Conservation (phyloP, 2,797 vertebrate genomes). For the Acrocephalus scirpaceus region DNA sequence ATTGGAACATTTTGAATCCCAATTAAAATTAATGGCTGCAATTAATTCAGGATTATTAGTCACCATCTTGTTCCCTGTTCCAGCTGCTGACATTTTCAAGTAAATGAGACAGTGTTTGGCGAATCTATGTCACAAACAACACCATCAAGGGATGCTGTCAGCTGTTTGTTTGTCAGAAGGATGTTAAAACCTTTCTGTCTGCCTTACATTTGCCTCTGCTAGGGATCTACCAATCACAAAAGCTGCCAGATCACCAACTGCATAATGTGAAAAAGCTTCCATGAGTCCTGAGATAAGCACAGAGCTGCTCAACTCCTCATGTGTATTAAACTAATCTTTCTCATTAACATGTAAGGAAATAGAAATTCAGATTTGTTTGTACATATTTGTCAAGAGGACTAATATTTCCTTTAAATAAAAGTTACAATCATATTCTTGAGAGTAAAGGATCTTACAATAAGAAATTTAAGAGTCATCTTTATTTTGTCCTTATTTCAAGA, state of each 20-base stretch:
- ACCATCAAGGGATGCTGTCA: slow-evolving; percentile 5
- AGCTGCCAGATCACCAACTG: not conserved
- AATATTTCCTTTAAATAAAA: not conserved
- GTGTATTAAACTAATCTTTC: slow-evolving; percentile 16
- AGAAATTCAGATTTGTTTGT: not conserved
- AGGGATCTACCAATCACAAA: not conserved
- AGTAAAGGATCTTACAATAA: not conserved
- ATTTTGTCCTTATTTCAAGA: not conserved
- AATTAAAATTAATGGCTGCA: slow-evolving; percentile 68
- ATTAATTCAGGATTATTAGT: slow-evolving; percentile 67
- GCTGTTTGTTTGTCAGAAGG: slow-evolving; percentile 26
- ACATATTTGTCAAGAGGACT: not conserved
- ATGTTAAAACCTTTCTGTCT: slow-evolving; percentile 38
- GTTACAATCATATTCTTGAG: not conserved
- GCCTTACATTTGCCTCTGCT: not conserved
- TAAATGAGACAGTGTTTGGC: slow-evolving; percentile 12
- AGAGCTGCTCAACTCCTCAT: not conserved
- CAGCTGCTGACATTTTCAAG: slow-evolving; percentile 67
- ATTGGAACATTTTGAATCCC: slow-evolving; percentile 55
- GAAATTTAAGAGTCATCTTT: not conserved
- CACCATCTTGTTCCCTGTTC: slow-evolving; percentile 33
- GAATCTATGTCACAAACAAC: slow-evolving; percentile 12
- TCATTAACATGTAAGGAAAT: not conserved
- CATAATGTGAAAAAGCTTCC: not conserved
- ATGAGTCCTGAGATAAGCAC: not conserved